A percentile compares a stretch with the other conserved stretches of the same genome.
Evolutionary conservation across 2,797 vertebrate genomes (phyloP).

Genomic region (Rachycentron canadum): DNA sequence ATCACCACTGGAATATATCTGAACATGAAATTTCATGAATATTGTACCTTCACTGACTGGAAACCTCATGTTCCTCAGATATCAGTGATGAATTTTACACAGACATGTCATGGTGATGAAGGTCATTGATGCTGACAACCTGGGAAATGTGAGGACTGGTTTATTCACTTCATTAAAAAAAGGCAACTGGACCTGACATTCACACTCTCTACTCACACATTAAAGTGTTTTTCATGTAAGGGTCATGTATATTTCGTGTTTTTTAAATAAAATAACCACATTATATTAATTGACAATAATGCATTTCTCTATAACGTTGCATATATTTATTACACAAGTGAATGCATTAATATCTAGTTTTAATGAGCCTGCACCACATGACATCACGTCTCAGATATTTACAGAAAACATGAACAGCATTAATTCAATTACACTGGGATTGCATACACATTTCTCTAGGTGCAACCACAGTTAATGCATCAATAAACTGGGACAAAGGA

Average conservation of each 20-base stretch:
- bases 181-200: not conserved
- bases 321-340: not conserved
- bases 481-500: conserved; percentile 16
- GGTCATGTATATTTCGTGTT: not conserved
- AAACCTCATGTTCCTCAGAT: conserved; percentile 37
- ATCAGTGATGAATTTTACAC: conserved; percentile 52
- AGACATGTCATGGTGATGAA: not conserved
- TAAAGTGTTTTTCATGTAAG: not conserved
- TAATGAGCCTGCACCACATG: not conserved
- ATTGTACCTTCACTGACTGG: conserved; percentile 23
- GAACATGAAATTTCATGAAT: conserved; percentile 52
- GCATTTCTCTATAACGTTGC: conserved; percentile 10
- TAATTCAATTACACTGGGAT: not conserved
- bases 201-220: not conserved
- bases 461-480: conserved; percentile 9
- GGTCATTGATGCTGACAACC: conserved; percentile 23
- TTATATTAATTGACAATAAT: conserved; percentile 29
- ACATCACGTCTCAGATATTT: conserved; percentile 20
- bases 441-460: not conserved
- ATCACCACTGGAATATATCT: conserved; percentile 4
- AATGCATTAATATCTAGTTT: not conserved
- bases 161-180: conserved; percentile 16
- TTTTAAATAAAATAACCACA: not conserved
- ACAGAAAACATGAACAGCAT: not conserved
- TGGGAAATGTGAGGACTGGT: conserved; percentile 10